Evolutionary conservation across 2,888 invertebrate species (phyloP).

Genomic region (Drosophila nigricruria): DNA sequence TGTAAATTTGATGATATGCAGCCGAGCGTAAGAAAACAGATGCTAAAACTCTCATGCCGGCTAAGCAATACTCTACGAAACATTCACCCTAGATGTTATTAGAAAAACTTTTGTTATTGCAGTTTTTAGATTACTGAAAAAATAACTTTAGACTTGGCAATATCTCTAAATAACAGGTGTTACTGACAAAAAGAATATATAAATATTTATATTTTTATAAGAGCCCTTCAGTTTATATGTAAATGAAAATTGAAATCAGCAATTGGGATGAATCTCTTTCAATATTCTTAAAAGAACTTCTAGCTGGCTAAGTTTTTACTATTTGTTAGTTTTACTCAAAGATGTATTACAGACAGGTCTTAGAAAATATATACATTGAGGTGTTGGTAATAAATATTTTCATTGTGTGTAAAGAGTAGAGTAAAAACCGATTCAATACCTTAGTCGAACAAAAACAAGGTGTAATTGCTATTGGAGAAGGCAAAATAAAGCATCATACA

Average conservation of each 20-base stretch:
- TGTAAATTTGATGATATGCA: slow-evolving; percentile 34
- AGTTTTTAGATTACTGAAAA: neutral
- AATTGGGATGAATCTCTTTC: neutral
- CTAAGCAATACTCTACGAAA: slow-evolving; percentile 6
- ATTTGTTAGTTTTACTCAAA: neutral
- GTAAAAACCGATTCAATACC: neutral
- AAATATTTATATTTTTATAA: neutral
- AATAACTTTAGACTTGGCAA: neutral
- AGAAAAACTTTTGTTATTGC: neutral
- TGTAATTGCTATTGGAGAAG: slow-evolving; percentile 34
- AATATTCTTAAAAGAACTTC: neutral
- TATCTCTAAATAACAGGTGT: neutral
- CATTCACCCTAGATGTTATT: neutral
- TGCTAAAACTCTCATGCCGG: neutral
- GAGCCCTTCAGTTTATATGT: neutral
- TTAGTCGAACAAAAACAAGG: slow-evolving; percentile 3
- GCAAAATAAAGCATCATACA: slow-evolving; percentile 41
- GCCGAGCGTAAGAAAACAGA: slow-evolving; percentile 15
- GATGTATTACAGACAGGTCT: neutral
- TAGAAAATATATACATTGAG: neutral
- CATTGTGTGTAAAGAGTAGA: neutral
- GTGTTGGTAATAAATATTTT: neutral
- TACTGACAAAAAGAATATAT: neutral
- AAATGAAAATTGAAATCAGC: neutral
- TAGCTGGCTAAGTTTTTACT: neutral